A percentile compares a stretch with the other conserved stretches of the same genome.
Evolutionary conservation across 2,113 vertebrate species (phyloP).

Genomic region (Phalacrocorax brasilianus): DNA sequence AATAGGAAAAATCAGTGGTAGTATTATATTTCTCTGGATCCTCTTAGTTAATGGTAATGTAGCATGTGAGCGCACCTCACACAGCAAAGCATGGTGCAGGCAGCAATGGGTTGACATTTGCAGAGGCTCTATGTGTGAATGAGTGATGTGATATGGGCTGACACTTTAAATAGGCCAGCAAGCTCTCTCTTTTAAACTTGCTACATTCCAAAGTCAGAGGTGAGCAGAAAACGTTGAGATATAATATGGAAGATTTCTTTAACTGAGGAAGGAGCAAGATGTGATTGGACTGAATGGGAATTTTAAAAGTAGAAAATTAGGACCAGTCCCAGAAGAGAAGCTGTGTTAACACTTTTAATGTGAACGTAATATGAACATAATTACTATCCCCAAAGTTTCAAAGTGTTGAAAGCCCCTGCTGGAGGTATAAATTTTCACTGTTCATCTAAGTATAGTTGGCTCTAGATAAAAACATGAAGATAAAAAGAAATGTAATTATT

Average conservation of each 20-base stretch:
- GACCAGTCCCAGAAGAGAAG: not conserved
- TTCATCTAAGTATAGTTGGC: not conserved
- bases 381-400: not conserved
- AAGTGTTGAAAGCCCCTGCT: not conserved
- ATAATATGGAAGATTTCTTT: not conserved
- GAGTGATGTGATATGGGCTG: not conserved
- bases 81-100: not conserved
- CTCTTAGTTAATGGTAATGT: not conserved
- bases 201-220: not conserved
- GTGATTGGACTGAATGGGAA: not conserved
- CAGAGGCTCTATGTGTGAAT: not conserved
- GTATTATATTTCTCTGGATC: not conserved
- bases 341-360: not conserved
- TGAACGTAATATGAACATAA: fast-evolving
- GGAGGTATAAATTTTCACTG: not conserved
- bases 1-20: not conserved
- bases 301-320: not conserved
- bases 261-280: not conserved
- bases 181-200: not conserved
- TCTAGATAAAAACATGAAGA: not conserved
- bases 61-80: not conserved
- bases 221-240: not conserved
- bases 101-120: not conserved
- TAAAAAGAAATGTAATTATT: not conserved
- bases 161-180: not conserved